Evolutionary conservation across 2,888 invertebrate genomes (phyloP).

Genomic region (Bombyx huttoni): DNA sequence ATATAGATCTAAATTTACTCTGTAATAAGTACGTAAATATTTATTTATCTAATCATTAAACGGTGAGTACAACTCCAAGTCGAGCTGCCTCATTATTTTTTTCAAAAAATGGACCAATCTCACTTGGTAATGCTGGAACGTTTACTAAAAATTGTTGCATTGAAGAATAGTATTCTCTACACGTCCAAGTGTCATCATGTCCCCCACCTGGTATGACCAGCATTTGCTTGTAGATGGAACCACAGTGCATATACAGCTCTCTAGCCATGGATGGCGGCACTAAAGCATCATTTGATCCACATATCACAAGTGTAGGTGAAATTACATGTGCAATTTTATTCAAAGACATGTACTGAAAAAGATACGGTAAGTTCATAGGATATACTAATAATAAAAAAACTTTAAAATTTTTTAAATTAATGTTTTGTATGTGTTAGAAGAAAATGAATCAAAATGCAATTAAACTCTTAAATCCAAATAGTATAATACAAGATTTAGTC

Average conservation of each 20-base stretch:
- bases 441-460: too few species aligned
- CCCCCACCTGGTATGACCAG: constrained; percentile 86
- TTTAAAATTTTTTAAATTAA: background rate
- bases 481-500: background rate
- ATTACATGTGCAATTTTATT: constrained; percentile 81
- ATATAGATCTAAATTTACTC: background rate
- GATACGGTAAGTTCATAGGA: background rate
- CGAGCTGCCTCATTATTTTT: constrained; percentile 21
- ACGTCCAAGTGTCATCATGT: constrained; percentile 96
- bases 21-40: background rate
- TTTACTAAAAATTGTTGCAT: constrained; percentile 65
- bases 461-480: background rate
- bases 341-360: constrained; percentile 79
- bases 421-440: too few species aligned
- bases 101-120: constrained; percentile 36
- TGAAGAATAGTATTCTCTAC: constrained; percentile 81
- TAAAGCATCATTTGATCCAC: constrained; percentile 87
- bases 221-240: constrained; percentile 82
- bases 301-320: constrained; percentile 88
- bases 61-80: constrained; percentile 36
- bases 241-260: constrained; percentile 81
- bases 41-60: constrained; percentile 15
- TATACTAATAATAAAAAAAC: background rate
- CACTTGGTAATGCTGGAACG: constrained; percentile 37
- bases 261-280: constrained; percentile 94